phyloP scores from a whole-genome alignment of 92 coral and sea anemone species.

The Desmophyllum pertusum region DNA sequence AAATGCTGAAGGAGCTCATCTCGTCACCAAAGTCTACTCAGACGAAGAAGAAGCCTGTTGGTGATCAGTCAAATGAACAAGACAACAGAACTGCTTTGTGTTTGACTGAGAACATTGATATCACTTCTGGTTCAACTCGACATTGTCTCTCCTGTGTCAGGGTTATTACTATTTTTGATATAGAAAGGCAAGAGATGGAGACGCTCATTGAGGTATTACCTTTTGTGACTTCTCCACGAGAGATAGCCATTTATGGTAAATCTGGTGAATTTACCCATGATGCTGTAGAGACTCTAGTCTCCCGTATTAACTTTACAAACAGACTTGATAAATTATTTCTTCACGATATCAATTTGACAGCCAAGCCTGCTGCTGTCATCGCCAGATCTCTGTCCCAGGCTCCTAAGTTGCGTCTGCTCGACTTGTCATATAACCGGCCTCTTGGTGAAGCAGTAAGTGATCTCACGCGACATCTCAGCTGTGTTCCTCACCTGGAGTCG shows the following conservation, averaged over 20 bases:
- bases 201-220: background rate
- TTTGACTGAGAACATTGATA: background rate
- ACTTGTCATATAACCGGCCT: background rate
- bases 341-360: background rate
- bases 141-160: background rate
- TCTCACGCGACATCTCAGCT: slow-evolving; percentile 7
- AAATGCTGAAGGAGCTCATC: slow-evolving; percentile 6
- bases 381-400: slow-evolving; percentile 8
- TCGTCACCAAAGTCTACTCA: background rate
- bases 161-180: rapidly evolving
- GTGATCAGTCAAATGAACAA: background rate
- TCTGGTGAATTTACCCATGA: background rate
- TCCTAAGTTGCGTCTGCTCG: background rate
- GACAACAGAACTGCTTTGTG: background rate
- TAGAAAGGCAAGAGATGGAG: background rate
- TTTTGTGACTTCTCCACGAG: background rate
- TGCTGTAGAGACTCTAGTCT: background rate
- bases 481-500: background rate
- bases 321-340: background rate
- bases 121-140: background rate
- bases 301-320: background rate
- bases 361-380: background rate
- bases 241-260: background rate
- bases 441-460: slow-evolving; percentile 14
- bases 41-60: background rate